Evolutionary conservation across 2,113 vertebrate species (phyloP).

Genomic region (Entomyzon cyanotis): DNA sequence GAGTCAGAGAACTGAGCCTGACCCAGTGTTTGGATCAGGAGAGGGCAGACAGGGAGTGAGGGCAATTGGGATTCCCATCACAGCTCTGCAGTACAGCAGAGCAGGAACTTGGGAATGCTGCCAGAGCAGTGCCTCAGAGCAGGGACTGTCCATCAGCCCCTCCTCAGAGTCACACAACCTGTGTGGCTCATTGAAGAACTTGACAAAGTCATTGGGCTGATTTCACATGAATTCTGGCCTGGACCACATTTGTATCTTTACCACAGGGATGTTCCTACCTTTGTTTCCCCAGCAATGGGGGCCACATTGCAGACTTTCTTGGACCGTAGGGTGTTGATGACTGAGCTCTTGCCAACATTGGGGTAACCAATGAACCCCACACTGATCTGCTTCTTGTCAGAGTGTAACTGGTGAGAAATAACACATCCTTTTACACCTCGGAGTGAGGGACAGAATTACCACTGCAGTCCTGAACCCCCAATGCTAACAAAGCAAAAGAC

Average conservation of each 20-base stretch:
- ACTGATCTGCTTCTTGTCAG: constrained; percentile 98
- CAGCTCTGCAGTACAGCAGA: background rate
- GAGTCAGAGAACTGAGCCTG: background rate
- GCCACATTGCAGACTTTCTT: constrained; percentile 99
- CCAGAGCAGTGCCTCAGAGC: background rate
- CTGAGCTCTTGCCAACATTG: constrained; percentile 97
- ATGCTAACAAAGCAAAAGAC: background rate
- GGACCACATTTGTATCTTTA: background rate
- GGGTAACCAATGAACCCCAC: constrained; percentile 98
- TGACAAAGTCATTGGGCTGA: background rate
- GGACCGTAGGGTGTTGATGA: constrained; percentile 94
- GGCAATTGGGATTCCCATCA: background rate
- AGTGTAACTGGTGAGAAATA: constrained; percentile 83
- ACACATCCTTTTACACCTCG: background rate
- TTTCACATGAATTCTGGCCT: background rate
- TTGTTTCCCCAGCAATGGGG: constrained; percentile 95
- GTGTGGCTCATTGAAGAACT: background rate
- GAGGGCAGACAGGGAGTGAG: background rate
- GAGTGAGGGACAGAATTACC: background rate
- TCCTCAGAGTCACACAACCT: background rate
- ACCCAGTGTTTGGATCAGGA: background rate
- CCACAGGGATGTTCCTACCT: constrained; percentile 73
- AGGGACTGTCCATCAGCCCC: background rate
- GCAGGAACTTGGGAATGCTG: background rate
- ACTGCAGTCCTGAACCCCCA: background rate